These are phyloP conservation scores for Tiphia femorata DNA, from an alignment of 2,888 invertebrate species.

Conservation along the genomic window DNA sequence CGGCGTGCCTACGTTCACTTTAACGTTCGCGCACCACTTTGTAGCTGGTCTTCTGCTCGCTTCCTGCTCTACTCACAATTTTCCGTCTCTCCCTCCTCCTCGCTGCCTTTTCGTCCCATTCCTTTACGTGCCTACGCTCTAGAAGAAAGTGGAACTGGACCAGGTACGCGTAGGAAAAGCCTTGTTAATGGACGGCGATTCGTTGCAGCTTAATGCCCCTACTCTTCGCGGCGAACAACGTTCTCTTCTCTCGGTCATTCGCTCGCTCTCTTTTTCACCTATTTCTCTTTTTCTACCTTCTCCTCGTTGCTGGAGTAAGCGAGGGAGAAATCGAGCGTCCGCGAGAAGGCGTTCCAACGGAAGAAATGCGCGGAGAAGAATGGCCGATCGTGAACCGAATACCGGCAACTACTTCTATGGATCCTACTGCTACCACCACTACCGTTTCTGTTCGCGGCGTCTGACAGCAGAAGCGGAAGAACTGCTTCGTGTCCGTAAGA, in stretches of 20 bases:
- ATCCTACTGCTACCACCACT: too few relatives aligned
- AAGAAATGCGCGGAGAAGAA: conserved; percentile 1
- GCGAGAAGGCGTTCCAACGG: not conserved
- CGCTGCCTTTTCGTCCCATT: conserved; percentile 7
- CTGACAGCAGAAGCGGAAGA: too few relatives aligned
- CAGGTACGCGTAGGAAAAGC: not conserved
- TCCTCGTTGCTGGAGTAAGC: too few relatives aligned
- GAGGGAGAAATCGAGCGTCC: not conserved
- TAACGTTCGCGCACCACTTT: too few relatives aligned
- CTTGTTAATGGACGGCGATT: conserved; percentile 6
- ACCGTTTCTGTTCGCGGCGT: too few relatives aligned
- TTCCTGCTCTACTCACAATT: not conserved
- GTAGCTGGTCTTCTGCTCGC: not conserved
- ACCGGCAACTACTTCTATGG: too few relatives aligned
- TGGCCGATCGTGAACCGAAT: conserved; percentile 6
- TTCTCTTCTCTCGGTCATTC: conserved; percentile 6
- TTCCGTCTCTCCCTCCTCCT: not conserved
- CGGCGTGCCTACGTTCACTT: too few relatives aligned
- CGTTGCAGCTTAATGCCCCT: not conserved
- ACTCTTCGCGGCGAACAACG: conserved; percentile 3
- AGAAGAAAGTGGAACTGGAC: not conserved
- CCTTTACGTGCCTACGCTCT: not conserved
- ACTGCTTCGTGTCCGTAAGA: too few relatives aligned
- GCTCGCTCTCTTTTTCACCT: too few relatives aligned
- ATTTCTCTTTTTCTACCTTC: too few relatives aligned